Base-by-base conservation (phyloP, 23 tunicate species). In the Aplidium turbinatum region DNA sequence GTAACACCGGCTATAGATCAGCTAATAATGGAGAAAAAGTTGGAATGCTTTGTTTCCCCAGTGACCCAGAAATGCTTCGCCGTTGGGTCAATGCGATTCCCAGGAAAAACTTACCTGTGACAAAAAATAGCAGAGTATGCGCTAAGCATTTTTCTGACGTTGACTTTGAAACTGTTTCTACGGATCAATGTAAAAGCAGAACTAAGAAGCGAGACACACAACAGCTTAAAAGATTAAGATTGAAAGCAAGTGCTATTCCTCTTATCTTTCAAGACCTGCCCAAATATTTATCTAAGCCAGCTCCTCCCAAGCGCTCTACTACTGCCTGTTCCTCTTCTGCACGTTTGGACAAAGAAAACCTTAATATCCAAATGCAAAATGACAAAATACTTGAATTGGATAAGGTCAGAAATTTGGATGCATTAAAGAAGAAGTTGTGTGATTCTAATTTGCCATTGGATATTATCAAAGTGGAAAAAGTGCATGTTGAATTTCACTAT, bases 161-260 rank as follows among this genome's bases (percentile, higher is more conserved):
- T 60, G 36, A 60, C n/a, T 60, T 60, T 60, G 67, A 60, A 30
- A 60, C 36, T 11, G n/a, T 23, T 24, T 60, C 67, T 11, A 60
- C 36, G 9, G 35, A 60, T 7, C 9, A 60, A 60, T 27, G 36
- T n/a, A 26, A 60, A 60, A 60, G 67, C n/a, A 26, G 67, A 4
- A 36, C 6, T 5, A 11, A 60, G 5, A 60, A 60, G 31, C 30
- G 67, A 60, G 67, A 60, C 11, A 26, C 34, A 24, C 35, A n/a
- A 60, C 35, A 25, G 31, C 67, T 60, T 5, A 60, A 60, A 29
- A 25, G 36, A 60, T 24, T 29, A 11, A 4, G 67, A 25, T 60
- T 60, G 36, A 60, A 60, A 27, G 9, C 36, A 26, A 60, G 6
- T 60, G 67, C 67, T 4, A 26, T 60, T 11, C 67, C 67, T 4